Conservation (phyloP, 2,888 invertebrate genomes). For the Leptopilina drosophilae region DNA sequence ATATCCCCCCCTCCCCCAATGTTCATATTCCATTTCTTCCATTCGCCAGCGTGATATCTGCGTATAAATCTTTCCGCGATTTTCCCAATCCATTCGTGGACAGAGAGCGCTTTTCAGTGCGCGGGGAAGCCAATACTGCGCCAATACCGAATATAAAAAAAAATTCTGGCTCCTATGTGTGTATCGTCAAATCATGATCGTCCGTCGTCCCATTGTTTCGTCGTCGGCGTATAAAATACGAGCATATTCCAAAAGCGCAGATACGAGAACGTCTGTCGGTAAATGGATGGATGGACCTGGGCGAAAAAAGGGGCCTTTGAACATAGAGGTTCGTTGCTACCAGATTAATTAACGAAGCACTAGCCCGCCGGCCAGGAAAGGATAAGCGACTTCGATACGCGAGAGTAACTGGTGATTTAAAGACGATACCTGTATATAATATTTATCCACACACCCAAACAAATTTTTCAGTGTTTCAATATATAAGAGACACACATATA, state of each 20-base stretch:
- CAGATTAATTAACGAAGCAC: constrained; percentile 76
- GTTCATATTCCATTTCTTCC: constrained; percentile 36
- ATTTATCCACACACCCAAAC: neutral
- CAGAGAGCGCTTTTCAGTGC: constrained; percentile 35
- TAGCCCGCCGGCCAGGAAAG: constrained; percentile 61
- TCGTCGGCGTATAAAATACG: constrained; percentile 44
- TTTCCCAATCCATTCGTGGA: constrained; percentile 33
- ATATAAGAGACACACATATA: too few species aligned
- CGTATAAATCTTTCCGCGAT: constrained; percentile 36
- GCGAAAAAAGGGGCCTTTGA: constrained; percentile 71
- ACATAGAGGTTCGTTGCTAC: constrained; percentile 58
- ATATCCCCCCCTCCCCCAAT: neutral
- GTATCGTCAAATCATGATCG: constrained; percentile 35
- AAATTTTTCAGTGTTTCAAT: too few species aligned
- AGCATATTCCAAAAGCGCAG: constrained; percentile 44
- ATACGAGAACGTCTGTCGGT: constrained; percentile 51
- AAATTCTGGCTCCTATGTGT: constrained; percentile 19
- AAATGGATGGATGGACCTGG: constrained; percentile 70
- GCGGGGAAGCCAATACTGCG: constrained; percentile 36
- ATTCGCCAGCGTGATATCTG: constrained; percentile 22
- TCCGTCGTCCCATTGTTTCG: constrained; percentile 44
- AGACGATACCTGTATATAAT: constrained; percentile 11
- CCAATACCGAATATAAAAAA: constrained; percentile 39
- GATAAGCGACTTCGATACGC: constrained; percentile 50
- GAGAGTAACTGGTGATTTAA: constrained; percentile 49